Evolutionary conservation across 2,113 vertebrate genomes (phyloP), one percentile per base, ranked within the genome.

Genomic region (Xiphophorus maculatus): DNA sequence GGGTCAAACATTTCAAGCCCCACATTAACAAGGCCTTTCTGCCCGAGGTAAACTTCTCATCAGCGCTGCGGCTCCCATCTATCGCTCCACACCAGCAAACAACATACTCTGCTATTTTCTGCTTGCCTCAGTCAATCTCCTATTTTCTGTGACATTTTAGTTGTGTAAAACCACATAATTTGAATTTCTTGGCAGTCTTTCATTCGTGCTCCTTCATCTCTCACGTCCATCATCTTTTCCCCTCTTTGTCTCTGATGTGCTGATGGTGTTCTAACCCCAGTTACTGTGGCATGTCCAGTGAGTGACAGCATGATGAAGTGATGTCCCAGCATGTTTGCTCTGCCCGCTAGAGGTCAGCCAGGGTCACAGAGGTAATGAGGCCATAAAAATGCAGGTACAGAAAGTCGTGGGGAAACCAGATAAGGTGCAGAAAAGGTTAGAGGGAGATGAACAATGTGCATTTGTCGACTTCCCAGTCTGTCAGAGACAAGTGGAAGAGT

Each of bases 271-370:
- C 63, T 71, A 77, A 88, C 58, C 84, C 35, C 66, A 63, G 76
- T 80, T 83, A 83, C 74, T 77, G 81, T 37, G 77, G 74, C 73
- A 79, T 73, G 80, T 80, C 85, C 66, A 68, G 44, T 84, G 84
- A 93, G 76, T 90, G 92, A 90, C 90, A 90, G 86, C 48, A 68
- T 89, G 90, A 92, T 90, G 75, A 89, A 93, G 80, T 82, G 89
- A 84, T 86, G 87, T 78, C 14, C 35, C 73, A 68, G 73, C 65
- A 25, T 85, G 91, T 91, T 89, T 90, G 87, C 83, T 83, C 87
- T 40, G 63, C 63, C 84, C 25, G 73, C 79, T 44, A 33, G 79
- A 85, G 90, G 90, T 86, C 83, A 40, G 62, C 63, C 68, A 33
- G 66, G 81, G 86, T 92, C 89, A 61, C 27, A 0, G 71, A 76